Evolutionary conservation across 1,140 invertebrate species (phyloP).

Genomic region (Drosophila trapezifrons): DNA sequence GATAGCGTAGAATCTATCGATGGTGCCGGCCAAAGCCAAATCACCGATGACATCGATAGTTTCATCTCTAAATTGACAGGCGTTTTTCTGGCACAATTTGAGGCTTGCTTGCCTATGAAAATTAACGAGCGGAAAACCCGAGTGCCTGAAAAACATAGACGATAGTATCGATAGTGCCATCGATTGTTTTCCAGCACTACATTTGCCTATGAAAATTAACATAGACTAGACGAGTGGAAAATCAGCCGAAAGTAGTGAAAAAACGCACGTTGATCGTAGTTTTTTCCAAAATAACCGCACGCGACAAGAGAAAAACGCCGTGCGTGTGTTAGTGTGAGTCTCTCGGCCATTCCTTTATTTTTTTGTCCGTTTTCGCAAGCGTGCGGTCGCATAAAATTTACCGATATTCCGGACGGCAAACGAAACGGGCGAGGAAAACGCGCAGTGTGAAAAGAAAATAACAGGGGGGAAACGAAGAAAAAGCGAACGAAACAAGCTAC

Average conservation of each 20-base stretch:
- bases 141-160: too few species aligned
- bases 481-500: conserved; percentile 5
- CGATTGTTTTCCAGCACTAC: too few species aligned
- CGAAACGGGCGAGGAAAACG: conserved; percentile 35
- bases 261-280: conserved; percentile 58
- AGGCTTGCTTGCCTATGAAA: conserved; percentile 13
- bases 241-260: conserved; percentile 18
- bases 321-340: conserved; percentile 26
- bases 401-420: conserved; percentile 65
- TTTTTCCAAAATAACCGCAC: conserved; percentile 46
- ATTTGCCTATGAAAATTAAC: conserved; percentile 15
- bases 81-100: conserved; percentile 11
- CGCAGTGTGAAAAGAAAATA: conserved; percentile 19
- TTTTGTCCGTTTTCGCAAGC: conserved; percentile 39
- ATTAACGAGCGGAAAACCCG: conserved; percentile 4
- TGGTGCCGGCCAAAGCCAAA: background rate
- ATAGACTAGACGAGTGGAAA: conserved; percentile 31
- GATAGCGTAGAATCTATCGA: too few species aligned
- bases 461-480: conserved; percentile 7
- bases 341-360: conserved; percentile 46
- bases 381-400: conserved; percentile 64
- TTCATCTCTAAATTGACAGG: conserved; percentile 2
- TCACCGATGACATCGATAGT: conserved; percentile 4
- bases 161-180: too few species aligned
- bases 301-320: conserved; percentile 31